Evolutionary conservation across 2,113 vertebrate species (phyloP), one percentile per base, ranked within the genome.

Genomic region (Acanthisitta chloris): DNA sequence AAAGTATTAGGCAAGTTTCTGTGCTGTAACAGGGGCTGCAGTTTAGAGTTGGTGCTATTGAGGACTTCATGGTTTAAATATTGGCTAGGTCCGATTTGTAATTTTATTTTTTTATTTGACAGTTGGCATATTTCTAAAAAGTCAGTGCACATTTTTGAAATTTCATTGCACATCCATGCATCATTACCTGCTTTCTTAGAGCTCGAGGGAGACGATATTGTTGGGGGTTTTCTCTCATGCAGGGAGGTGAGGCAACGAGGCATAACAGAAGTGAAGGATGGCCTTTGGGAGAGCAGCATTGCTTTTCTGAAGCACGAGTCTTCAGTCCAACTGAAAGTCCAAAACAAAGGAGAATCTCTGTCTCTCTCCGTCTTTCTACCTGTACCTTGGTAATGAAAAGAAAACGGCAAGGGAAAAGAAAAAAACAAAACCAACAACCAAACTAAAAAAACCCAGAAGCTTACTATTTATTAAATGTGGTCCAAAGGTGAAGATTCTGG

Each of bases 111-210:
- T 88, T 81, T 71, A 59, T 83, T 55, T 92, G 67, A 92, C 88
- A 59, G 86, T 73, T 81, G 95, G 78, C 93, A 65, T 96, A 96
- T 97, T 97, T 98, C 78, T 96, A 84, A 97, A 97, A 96, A 96
- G 96, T 94, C 95, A 96, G 71, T 92, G 92, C 81, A 78, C 96
- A 93, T 94, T 96, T 95, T 91, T 85, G 48, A 97, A 97, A 96
- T 94, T 96, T 97, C 94, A 84, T 87, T 96, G 91, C 88, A 94
- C 89, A 98, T 94, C 84, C 89, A 83, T 85, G 85, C 90, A 93
- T 94, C 86, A 92, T 65, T 97, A 87, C 96, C 89, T 96, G 88
- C 86, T 90, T 90, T 78, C 72, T 84, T 34, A 78, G 88, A 59
- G 91, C 94, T 93, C 8, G 2, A 91, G 96, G 96, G 92, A 96